phyloP scores from a whole-genome alignment of 2,888 invertebrate species.

The Orchesellides sinensis region DNA sequence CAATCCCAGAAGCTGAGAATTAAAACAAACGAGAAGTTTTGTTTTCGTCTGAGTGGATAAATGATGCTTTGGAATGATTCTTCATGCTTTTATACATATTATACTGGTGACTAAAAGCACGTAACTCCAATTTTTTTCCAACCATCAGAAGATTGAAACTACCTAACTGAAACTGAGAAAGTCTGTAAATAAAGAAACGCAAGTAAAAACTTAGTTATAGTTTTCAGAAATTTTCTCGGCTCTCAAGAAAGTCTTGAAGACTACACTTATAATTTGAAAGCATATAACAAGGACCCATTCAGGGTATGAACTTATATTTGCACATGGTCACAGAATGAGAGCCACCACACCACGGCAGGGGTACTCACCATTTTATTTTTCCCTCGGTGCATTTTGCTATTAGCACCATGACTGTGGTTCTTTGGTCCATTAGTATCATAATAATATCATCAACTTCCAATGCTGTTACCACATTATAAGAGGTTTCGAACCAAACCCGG shows the following conservation, averaged over 20 bases:
- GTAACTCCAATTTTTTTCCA: background rate
- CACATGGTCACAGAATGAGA: background rate
- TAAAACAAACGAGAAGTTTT: conserved; percentile 17
- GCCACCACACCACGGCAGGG: conserved; percentile 1
- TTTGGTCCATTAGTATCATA: conserved; percentile 43
- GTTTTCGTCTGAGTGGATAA: conserved; percentile 27
- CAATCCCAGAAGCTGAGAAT: background rate
- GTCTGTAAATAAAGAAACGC: background rate
- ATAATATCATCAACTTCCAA: conserved; percentile 54
- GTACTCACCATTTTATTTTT: conserved; percentile 38
- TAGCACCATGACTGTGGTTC: conserved; percentile 47
- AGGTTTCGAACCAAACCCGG: conserved; percentile 23
- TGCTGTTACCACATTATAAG: conserved; percentile 43
- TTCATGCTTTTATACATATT: background rate
- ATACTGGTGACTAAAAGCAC: background rate
- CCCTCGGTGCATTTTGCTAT: conserved; percentile 42
- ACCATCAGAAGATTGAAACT: background rate
- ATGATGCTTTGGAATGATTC: conserved; percentile 28
- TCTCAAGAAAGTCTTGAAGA: background rate
- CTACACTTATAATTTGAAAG: too few relatives aligned
- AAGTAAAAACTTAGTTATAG: conserved; percentile 13
- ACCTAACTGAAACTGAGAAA: conserved; percentile 8
- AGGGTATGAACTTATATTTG: background rate
- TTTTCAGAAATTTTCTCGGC: conserved; percentile 15
- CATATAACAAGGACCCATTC: background rate